Evolutionary conservation across 2,888 invertebrate species (phyloP), one percentile per base, ranked within the genome.

Genomic region (Eupsilia transversa): DNA sequence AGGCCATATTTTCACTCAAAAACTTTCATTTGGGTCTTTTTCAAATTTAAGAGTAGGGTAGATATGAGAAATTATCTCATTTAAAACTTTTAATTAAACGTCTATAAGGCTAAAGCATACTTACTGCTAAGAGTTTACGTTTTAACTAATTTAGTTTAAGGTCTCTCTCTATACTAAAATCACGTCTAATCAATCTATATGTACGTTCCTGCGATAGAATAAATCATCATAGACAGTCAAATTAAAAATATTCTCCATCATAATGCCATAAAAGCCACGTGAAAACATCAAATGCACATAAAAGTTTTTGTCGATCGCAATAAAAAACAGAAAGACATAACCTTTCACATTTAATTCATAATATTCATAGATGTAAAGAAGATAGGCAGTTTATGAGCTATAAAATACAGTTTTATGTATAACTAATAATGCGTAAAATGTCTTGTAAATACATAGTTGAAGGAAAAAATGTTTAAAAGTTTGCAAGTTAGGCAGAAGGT

Each of bases 301-400:
- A 79, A 79, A 71, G 33, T 27, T 77, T 56, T 33, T 73, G 38
- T 79, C 49, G 63, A 30, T 46, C 57, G 57, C 52, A 74, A 81
- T 81, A 64, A 80, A 80, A 80, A 78, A 46, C 69, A 75, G 70
- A 81, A 74, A 73, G 60, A 49, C 63, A 63, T 73, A 70, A 60
- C 20, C 17, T 75, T 71, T 72, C 52, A 68, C 59, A 74, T 80
- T 79, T 74, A 80, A 86, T 87, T 86, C 61, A 77, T 82, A 70
- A 60, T 74, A 85, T 80, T 82, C 82, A 86, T 84, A 81, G 79
- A 85, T 79, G 73, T 74, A 69, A 83, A 85, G 52, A 41, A 77
- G 79, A 79, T 71, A 78, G 68, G 30, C 72, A 67, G 74, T 83
- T 87, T 86, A 87, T 64, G 87, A 77, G 70, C 72, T 33, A 83